A percentile compares a stretch with the other conserved stretches of the same genome.
These are phyloP conservation scores for Ascidia mentula DNA, from an alignment of 23 tunicate species.

Conservation along the genomic window DNA sequence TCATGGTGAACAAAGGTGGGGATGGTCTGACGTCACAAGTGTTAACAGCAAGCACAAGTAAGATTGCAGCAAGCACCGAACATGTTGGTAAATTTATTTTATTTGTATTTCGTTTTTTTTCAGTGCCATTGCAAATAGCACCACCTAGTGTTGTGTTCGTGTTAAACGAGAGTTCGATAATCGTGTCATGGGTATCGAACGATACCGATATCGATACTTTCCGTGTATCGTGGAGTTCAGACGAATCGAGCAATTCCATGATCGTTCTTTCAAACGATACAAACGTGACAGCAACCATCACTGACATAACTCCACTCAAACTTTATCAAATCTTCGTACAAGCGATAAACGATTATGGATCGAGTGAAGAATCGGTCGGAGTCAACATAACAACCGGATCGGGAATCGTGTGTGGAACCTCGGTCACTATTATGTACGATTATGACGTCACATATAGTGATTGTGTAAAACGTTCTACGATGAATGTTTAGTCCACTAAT, in stretches of 20 bases:
- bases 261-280: neutral
- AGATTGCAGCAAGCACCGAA: no score
- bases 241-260: neutral
- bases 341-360: neutral
- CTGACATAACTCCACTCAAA: neutral
- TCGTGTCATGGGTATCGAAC: neutral
- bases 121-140: neutral
- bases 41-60: neutral
- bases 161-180: neutral
- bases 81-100: no score
- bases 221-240: neutral
- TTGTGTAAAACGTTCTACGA: no score
- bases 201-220: neutral
- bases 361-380: neutral
- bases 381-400: neutral
- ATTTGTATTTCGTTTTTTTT: no score
- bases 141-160: neutral
- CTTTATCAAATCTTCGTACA: neutral
- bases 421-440: neutral
- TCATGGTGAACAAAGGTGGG: neutral
- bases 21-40: neutral
- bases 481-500: no score
- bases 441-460: no score
- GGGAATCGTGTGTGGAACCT: neutral
- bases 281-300: neutral